phyloP scores from a whole-genome alignment of 2,888 invertebrate species.

The Caenorhabditis drosophilae region DNA sequence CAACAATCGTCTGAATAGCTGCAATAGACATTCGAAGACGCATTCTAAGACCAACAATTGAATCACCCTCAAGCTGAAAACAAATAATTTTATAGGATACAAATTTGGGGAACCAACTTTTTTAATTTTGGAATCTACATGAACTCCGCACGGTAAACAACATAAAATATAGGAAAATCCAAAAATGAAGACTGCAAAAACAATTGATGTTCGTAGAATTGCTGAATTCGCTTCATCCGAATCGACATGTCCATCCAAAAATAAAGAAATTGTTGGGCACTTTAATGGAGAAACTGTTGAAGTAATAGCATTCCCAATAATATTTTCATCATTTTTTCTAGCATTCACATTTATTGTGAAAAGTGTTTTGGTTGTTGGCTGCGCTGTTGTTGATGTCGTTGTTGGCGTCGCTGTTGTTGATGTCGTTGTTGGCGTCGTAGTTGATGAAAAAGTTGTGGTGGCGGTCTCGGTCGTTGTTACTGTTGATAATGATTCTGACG shows the following conservation, averaged over 20 bases:
- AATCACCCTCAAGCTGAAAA: slow-evolving; percentile 26
- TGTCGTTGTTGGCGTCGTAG: slow-evolving; percentile 16
- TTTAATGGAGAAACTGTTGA: slow-evolving; percentile 1
- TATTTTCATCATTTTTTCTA: background rate
- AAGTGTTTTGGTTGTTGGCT: background rate
- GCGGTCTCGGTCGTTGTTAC: slow-evolving; percentile 10
- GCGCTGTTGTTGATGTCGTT: slow-evolving; percentile 5
- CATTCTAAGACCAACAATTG: slow-evolving; percentile 24
- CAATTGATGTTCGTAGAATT: slow-evolving; percentile 7
- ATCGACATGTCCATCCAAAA: slow-evolving; percentile 12
- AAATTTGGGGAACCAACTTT: slow-evolving; percentile 16
- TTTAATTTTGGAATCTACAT: slow-evolving; percentile 39
- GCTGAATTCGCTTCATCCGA: slow-evolving; percentile 13
- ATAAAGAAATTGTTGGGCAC: slow-evolving; percentile 14
- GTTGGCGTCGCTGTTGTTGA: slow-evolving; percentile 23
- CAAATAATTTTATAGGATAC: background rate
- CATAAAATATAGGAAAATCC: slow-evolving; percentile 32
- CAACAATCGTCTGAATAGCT: slow-evolving; percentile 26
- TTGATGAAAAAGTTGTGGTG: slow-evolving; percentile 12
- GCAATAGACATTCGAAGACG: slow-evolving; percentile 18
- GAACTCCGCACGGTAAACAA: slow-evolving; percentile 37
- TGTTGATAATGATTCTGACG: too few relatives aligned
- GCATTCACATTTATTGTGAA: slow-evolving; percentile 3
- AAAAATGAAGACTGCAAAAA: slow-evolving; percentile 38
- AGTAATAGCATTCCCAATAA: background rate